Evolutionary conservation across 1,140 invertebrate species (phyloP), one percentile per base, ranked within the genome.

Genomic region (Ganaspis sp.): DNA sequence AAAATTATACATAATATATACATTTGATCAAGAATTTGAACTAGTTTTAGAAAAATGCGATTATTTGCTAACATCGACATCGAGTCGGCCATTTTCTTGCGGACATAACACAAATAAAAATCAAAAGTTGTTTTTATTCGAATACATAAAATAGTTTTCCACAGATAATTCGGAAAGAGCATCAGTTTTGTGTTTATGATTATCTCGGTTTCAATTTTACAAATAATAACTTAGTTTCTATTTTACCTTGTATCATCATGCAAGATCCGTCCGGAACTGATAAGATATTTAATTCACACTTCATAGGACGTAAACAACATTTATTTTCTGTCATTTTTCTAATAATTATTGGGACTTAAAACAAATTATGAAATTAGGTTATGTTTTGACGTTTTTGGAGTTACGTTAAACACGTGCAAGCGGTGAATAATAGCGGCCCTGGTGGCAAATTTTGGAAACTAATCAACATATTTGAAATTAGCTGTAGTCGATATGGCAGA

Each of bases 251-350:
- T 75, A 94, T 93, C 81, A 95, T 93, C 84, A 96, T 93, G 9
- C 93, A 93, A 0, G 95, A 96, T n/a, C 95, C 95, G 92, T 96
- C 95, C 0, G 95, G 93, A 85, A 94, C 93, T 53, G 93, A 94
- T 42, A 96, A 86, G 69, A 93, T 92, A 90, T 94, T 94, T 11
- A 95, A 88, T 88, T 95, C 94, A 80, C 95, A 95, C 81, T 93
- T 93, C 87, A 95, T 84, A 0, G 87, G 82, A 21, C 90, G 83
- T 17, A 91, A 80, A 17, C 29, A 42, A 34, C 45, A 81, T 49
- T 86, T 80, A 12, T 37, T 76, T 87, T 82, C 77, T 29, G n/a
- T 42, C 37, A 19, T 54, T 71, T 84, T 77, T 70, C 77, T 8
- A 15, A 3, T 29, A 58, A 17, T 19, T 15, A n/a, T 38, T n/a